Base-by-base conservation (phyloP, 2,113 vertebrate genomes). In the Zapus hudsonius region DNA sequence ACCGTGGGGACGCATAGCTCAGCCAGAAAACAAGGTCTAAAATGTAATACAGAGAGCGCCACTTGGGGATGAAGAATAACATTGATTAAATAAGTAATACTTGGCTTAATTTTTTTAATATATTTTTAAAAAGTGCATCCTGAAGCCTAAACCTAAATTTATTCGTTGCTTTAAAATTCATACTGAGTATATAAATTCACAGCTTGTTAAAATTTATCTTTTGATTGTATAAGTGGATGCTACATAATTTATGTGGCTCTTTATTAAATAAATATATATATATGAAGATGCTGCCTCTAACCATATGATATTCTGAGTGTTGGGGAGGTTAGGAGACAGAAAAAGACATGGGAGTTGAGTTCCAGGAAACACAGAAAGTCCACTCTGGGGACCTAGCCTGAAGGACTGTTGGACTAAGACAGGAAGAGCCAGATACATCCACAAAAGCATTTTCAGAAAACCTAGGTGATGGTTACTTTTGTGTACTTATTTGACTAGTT, bases 201-300 rank as follows among this genome's bases (percentile, higher is more conserved):
- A 83, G 64, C 67, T 63, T 87, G 19, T 90, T 93, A 52, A 84
- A 42, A 40, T 59, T 86, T 78, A 31, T 52, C 22, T 61, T 87
- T 91, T 78, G 23, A 25, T 80, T 73, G 17, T 33, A 33, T 40
- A 95, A 94, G 38, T 59, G 76, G 57, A 57, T 59, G 25, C 52
- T 38, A 44, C 17, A 76, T 80, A 44, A 64, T 84, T 91, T 87
- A 92, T 84, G 61, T 86, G 85, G 61, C 16, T 76, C 61, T 94
- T 87, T 92, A 87, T 91, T 92, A 90, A 92, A 33, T 38, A 90
- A 20, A 66, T 44, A 81, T 84, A 66, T 44, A 81, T 84, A 66
- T 8, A 55, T 20, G 66, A 29, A 88, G 57, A n/a, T 80, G 42
- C 6, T 36, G 70, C 61, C 13, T 84, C 63, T 27, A 72, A 63